Conservation (phyloP, 92 coral and sea anemone species). For the Zoanthus solanderi region DNA sequence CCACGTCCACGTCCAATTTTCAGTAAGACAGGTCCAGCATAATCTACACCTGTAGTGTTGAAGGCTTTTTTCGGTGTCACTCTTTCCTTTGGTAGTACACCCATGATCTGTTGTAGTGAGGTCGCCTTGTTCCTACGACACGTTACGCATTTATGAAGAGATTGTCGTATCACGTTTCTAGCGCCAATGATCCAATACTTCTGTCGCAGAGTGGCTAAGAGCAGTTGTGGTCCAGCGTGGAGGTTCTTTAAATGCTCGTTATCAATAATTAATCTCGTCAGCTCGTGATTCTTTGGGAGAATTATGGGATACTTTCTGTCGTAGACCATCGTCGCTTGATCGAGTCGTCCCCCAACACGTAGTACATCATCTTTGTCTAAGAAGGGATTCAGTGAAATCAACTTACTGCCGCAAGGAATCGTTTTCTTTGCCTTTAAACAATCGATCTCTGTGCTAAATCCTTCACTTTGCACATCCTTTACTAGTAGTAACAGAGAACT, state of each 20-base stretch:
- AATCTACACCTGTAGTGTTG: slow-evolving; percentile 65
- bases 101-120: slow-evolving; percentile 65
- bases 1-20: slow-evolving; percentile 61
- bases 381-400: slow-evolving; percentile 63
- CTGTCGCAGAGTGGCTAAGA: slow-evolving; percentile 62
- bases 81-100: slow-evolving; percentile 63
- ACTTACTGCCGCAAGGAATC: background rate
- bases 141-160: slow-evolving; percentile 58
- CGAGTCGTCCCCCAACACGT: slow-evolving; percentile 71
- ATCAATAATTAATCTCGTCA: slow-evolving; percentile 49
- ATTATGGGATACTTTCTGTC: slow-evolving; percentile 20
- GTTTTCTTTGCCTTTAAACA: slow-evolving; percentile 43
- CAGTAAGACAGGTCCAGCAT: slow-evolving; percentile 62
- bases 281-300: slow-evolving; percentile 60
- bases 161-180: slow-evolving; percentile 66
- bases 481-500: slow-evolving; percentile 53
- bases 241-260: slow-evolving; percentile 61
- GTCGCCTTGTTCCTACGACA: slow-evolving; percentile 56
- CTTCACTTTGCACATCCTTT: slow-evolving; percentile 54
- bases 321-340: slow-evolving; percentile 44
- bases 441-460: slow-evolving; percentile 50
- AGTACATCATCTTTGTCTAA: slow-evolving; percentile 61
- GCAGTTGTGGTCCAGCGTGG: slow-evolving; percentile 75
- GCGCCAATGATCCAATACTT: slow-evolving; percentile 68
- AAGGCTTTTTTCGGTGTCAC: slow-evolving; percentile 51